Base-by-base conservation (phyloP, 2,888 invertebrate species). In the Dimorphilus gyrociliatus region DNA sequence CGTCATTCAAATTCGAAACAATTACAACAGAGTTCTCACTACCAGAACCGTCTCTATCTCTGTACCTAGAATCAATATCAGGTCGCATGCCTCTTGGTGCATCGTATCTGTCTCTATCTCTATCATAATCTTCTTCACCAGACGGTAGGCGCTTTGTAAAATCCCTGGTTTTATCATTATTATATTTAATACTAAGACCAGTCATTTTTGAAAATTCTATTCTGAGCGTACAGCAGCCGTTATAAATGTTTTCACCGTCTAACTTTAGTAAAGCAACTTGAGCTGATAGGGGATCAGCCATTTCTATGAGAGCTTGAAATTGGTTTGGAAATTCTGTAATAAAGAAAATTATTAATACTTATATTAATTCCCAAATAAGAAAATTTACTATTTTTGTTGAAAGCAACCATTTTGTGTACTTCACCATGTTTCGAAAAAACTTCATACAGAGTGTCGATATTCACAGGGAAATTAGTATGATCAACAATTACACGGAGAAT, bases 151-250 rank as follows among this genome's bases (percentile, higher is more conserved):
- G 92, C 68, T 94, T 92, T 50, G 94, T 94, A 72, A 88, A 97
- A 69, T 97, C 97, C 39, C 94, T 73, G 39, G 88, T 88, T 70
- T 97, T 97, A 71, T 97, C 94, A 69, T 97, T 97, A 72, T 97
- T 97, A 72, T 90, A 97, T 66, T 90, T 90, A 49, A 97, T 92
- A 68, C 94, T 94, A 53, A 97, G 72, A 52, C 84, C 85, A 52
- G 84, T 79, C 75, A 97, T 75, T 69, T 94, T 94, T 51, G 90
- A 88, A 71, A 88, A 94, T 68, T 94, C 94, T 65, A 97, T 92
- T 65, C 92, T 81, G 54, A 97, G 72, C 33, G 90, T 92, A 72
- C 94, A 94, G 70, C 94, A 94, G 37, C 88, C 88, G 67, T 90
- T 92, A 75, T 92, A 94, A 59, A 94, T 88, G 66, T 92, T 92